Evolutionary conservation across 2,797 vertebrate species (phyloP).

Genomic region (Nannoperca obscura): DNA sequence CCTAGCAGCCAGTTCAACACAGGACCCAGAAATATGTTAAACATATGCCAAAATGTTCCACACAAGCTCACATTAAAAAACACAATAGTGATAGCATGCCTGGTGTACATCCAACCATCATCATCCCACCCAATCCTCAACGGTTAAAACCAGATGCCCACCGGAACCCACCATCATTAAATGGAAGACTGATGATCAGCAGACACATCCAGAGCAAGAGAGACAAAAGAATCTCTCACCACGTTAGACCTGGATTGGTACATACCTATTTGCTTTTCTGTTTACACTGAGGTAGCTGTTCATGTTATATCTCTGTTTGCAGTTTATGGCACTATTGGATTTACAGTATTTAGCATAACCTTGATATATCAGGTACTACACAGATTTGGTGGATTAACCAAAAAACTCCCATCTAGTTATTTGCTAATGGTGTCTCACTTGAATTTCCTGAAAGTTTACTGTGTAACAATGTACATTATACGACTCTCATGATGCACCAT

Average conservation of each 20-base stretch:
- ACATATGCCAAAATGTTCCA: background rate
- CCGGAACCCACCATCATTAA: constrained; percentile 11
- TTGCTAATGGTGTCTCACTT: background rate
- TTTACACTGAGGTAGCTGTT: background rate
- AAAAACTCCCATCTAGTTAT: constrained; percentile 8
- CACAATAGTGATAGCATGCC: background rate
- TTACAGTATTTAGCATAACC: constrained; percentile 12
- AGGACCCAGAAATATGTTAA: background rate
- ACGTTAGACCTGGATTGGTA: constrained; percentile 1
- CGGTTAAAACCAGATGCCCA: constrained; percentile 6
- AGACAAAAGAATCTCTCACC: background rate
- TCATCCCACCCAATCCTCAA: background rate
- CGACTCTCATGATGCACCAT: background rate
- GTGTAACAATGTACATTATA: background rate
- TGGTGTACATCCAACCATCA: constrained; percentile 1
- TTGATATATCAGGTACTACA: constrained; percentile 16
- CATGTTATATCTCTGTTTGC: constrained; percentile 2
- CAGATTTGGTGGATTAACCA: constrained; percentile 5
- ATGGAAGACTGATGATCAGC: background rate
- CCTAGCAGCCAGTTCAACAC: background rate
- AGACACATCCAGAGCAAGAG: background rate
- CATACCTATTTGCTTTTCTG: background rate
- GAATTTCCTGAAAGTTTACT: background rate
- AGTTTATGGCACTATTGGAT: background rate
- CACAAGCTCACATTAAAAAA: constrained; percentile 7